phyloP scores from a whole-genome alignment of 2,888 invertebrate species.

The Laspeyria flexula region DNA sequence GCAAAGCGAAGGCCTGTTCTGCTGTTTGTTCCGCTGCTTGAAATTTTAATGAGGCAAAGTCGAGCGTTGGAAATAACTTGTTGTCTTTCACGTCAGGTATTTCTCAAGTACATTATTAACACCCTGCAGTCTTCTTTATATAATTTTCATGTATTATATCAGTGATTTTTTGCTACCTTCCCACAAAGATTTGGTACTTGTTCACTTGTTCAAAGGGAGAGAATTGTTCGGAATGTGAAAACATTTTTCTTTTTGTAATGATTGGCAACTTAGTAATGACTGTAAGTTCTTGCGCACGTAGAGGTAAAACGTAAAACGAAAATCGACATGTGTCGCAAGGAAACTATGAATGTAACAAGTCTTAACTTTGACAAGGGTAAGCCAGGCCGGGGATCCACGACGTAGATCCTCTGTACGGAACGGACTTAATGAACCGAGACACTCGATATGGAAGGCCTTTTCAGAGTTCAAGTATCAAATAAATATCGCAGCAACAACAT shows the following conservation, averaged over 20 bases:
- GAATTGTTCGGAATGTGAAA: no score
- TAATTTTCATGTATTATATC: no score
- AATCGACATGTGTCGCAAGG: constrained; percentile 9
- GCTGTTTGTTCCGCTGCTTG: constrained; percentile 57
- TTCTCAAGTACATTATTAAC: constrained; percentile 37
- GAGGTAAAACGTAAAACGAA: neutral
- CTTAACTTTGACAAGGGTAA: constrained; percentile 55
- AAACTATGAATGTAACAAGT: constrained; percentile 39
- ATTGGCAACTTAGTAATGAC: neutral
- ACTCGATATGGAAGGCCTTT: constrained; percentile 30
- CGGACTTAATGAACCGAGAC: constrained; percentile 50
- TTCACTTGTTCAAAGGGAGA: no score
- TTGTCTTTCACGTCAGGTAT: constrained; percentile 31
- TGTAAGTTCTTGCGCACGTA: neutral
- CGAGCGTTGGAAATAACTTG: constrained; percentile 36
- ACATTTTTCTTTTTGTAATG: neutral
- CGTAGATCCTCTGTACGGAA: constrained; percentile 37
- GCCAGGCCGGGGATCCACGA: constrained; percentile 23
- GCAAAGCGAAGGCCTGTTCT: constrained; percentile 42
- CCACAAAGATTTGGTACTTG: no score
- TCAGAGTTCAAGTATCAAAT: constrained; percentile 15
- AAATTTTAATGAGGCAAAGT: constrained; percentile 64
- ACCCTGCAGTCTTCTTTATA: constrained; percentile 22
- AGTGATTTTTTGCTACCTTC: no score
- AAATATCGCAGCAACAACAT: constrained; percentile 6